These are phyloP conservation scores for Columba janthina DNA, from an alignment of 2,113 vertebrate genomes.

Conservation along the genomic window DNA sequence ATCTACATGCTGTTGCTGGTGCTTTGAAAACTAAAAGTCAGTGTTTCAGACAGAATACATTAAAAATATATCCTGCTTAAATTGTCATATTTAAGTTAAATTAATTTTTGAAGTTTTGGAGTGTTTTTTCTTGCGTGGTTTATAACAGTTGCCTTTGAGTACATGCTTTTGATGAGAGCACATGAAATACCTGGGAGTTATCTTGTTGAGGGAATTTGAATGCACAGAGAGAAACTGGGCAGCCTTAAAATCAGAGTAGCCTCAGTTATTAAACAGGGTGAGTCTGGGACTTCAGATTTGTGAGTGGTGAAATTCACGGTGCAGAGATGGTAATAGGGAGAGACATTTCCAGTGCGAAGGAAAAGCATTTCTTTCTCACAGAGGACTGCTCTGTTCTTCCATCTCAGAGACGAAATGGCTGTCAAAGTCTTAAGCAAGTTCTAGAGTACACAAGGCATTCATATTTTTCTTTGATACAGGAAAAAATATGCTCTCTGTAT, in stretches of 20 bases:
- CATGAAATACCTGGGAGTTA: neutral
- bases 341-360: neutral
- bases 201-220: neutral
- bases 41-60: neutral
- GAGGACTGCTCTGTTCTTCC: neutral
- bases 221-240: neutral
- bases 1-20: neutral
- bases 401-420: neutral
- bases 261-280: neutral
- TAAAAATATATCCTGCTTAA: neutral
- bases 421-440: neutral
- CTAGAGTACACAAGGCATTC: neutral
- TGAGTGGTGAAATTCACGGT: neutral
- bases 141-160: neutral
- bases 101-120: neutral
- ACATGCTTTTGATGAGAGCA: neutral
- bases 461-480: neutral
- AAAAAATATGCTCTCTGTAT: neutral
- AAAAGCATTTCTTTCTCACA: neutral
- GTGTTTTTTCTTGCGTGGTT: neutral
- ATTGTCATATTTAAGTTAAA: neutral
- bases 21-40: slow-evolving; percentile 9
- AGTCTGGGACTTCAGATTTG: neutral
- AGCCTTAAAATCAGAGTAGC: neutral
- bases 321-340: neutral